These are phyloP conservation scores for Melanerpes aurifrons DNA, from an alignment of 2,113 vertebrate genomes.

Conservation along the genomic window DNA sequence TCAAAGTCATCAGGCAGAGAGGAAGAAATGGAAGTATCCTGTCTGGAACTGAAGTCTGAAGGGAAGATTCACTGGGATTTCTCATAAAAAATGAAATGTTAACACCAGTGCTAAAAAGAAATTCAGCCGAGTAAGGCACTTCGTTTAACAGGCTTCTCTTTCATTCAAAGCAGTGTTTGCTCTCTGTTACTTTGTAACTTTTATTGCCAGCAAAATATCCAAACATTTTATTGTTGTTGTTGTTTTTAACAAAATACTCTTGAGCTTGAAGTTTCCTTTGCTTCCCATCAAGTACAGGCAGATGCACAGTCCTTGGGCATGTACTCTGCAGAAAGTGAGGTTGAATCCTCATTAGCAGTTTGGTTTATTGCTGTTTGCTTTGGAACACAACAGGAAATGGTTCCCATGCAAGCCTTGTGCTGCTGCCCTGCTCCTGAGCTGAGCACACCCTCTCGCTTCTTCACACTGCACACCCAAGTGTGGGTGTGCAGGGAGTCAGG, in stretches of 20 bases:
- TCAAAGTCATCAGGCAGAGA: not conserved
- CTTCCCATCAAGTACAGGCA: not conserved
- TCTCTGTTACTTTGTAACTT: not conserved
- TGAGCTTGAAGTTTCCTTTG: not conserved
- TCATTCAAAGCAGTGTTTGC: constrained; percentile 16
- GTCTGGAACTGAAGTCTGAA: not conserved
- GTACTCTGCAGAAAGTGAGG: not conserved
- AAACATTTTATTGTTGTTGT: not conserved
- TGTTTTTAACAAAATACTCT: not conserved
- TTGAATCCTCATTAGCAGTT: not conserved
- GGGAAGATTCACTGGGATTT: not conserved
- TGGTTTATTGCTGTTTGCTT: constrained; percentile 37
- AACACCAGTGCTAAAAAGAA: not conserved
- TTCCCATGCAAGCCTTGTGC: not conserved
- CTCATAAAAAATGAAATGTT: not conserved
- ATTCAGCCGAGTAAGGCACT: not conserved
- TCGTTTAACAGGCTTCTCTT: constrained; percentile 5
- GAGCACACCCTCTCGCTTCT: not conserved
- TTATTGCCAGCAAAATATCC: constrained; percentile 10
- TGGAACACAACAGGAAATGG: not conserved
- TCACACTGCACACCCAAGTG: not conserved
- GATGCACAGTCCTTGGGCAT: not conserved
- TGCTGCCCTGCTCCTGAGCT: not conserved
- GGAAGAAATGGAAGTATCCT: not conserved
- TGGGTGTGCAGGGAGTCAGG: not conserved